A percentile compares a stretch with the other conserved stretches of the same genome.
These are phyloP conservation scores for Calliopsis andreniformis DNA, from an alignment of 1,140 invertebrate genomes.

Conservation along the genomic window DNA sequence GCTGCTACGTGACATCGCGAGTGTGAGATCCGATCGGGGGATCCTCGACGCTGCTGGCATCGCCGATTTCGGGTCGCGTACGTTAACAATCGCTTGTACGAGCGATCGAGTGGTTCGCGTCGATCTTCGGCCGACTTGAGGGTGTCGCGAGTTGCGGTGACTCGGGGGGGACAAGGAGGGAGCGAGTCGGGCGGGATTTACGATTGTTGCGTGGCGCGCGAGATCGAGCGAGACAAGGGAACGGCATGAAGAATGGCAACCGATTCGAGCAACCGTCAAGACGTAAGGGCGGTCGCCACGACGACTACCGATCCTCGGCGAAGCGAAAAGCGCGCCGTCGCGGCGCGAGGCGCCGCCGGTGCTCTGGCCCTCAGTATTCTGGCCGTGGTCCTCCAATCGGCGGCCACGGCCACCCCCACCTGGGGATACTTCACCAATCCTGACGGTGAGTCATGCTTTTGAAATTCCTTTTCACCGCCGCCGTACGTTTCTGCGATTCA, in stretches of 20 bases:
- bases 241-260: constrained; percentile 80
- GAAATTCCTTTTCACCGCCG: constrained; percentile 27
- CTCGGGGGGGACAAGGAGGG: too few species aligned
- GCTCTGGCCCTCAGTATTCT: constrained; percentile 89
- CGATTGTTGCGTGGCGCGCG: constrained; percentile 16
- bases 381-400: constrained; percentile 86
- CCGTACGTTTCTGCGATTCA: constrained; percentile 22
- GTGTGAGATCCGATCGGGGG: constrained; percentile 51
- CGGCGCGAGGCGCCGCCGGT: constrained; percentile 83
- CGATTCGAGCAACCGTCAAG: constrained; percentile 76
- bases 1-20: constrained; percentile 41
- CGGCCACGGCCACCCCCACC: constrained; percentile 88
- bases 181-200: neutral
- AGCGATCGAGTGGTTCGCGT: too few species aligned
- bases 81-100: too few species aligned
- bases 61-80: too few species aligned
- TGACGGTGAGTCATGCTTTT: constrained; percentile 79
- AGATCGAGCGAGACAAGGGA: constrained; percentile 49
- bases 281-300: constrained; percentile 77
- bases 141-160: too few species aligned
- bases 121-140: too few species aligned
- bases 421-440: constrained; percentile 90
- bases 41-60: constrained; percentile 2
- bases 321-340: constrained; percentile 76
- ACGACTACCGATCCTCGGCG: constrained; percentile 74